These are phyloP conservation scores for Carabus problematicus DNA, from an alignment of 2,888 invertebrate species.

Conservation along the genomic window DNA sequence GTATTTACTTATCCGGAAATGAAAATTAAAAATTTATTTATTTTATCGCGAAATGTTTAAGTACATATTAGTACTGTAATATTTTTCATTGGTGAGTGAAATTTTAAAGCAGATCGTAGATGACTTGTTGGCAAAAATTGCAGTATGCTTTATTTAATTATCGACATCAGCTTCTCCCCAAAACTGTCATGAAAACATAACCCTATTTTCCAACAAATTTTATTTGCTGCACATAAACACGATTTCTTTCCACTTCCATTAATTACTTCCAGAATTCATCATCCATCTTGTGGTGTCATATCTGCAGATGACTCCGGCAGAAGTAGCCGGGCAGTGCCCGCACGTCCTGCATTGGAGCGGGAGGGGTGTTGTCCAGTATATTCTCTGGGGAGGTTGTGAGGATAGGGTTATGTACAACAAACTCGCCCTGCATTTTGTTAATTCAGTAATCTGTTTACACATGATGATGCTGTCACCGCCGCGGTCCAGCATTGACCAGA, in stretches of 20 bases:
- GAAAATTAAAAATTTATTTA: background rate
- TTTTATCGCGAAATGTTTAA: no score
- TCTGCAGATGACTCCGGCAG: slow-evolving; percentile 18
- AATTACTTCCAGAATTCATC: slow-evolving; percentile 41
- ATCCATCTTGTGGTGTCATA: slow-evolving; percentile 33
- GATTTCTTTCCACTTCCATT: slow-evolving; percentile 39
- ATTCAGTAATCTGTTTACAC: slow-evolving; percentile 33
- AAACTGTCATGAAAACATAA: slow-evolving; percentile 14
- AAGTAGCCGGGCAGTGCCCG: background rate
- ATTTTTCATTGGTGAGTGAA: no score
- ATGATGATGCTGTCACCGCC: slow-evolving; percentile 28
- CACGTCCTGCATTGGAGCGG: background rate
- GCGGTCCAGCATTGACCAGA: no score
- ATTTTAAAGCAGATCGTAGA: no score
- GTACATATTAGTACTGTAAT: no score
- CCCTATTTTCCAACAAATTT: slow-evolving; percentile 19
- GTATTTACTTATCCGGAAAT: background rate
- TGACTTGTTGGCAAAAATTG: no score
- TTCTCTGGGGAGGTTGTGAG: background rate
- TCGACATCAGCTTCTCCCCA: background rate
- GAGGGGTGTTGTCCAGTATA: background rate
- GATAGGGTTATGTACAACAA: background rate
- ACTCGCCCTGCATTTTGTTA: slow-evolving; percentile 14
- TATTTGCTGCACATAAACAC: slow-evolving; percentile 27
- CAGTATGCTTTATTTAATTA: background rate